phyloP scores from a whole-genome alignment of 2,888 invertebrate genomes.

The Agriopis marginaria region DNA sequence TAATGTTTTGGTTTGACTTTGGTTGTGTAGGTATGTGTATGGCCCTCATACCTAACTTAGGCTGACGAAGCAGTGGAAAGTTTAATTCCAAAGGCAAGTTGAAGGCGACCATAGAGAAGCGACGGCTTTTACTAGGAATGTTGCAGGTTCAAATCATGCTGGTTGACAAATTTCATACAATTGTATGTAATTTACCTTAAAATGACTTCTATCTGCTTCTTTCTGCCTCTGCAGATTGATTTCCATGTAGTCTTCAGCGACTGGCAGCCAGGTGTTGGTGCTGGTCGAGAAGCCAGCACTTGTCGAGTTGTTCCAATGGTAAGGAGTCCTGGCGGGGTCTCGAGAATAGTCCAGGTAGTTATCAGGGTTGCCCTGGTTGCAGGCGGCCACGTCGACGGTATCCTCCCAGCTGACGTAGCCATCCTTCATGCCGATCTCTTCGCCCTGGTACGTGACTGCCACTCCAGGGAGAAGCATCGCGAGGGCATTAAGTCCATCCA shows the following conservation, averaged over 20 bases:
- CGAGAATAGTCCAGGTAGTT: slow-evolving; percentile 68
- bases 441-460: slow-evolving; percentile 93
- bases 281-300: slow-evolving; percentile 88
- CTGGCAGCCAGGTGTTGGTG: slow-evolving; percentile 88
- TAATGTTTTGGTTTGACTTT: too few relatives aligned
- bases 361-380: slow-evolving; percentile 77
- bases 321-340: slow-evolving; percentile 89
- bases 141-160: too few relatives aligned
- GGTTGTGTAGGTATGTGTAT: too few relatives aligned
- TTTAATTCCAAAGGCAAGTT: too few relatives aligned
- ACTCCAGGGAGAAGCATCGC: slow-evolving; percentile 91
- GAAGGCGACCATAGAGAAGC: too few relatives aligned
- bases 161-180: too few relatives aligned
- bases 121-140: too few relatives aligned
- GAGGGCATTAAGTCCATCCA: slow-evolving; percentile 90
- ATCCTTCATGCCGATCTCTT: slow-evolving; percentile 91
- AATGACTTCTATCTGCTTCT: slow-evolving; percentile 79
- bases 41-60: too few relatives aligned
- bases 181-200: slow-evolving; percentile 63
- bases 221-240: slow-evolving; percentile 87
- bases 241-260: slow-evolving; percentile 86
- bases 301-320: slow-evolving; percentile 86
- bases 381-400: slow-evolving; percentile 86
- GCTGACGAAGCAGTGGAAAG: too few relatives aligned
- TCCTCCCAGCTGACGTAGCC: slow-evolving; percentile 85